Percentiles rank a stretch among this genome's conserved stretches.
phyloP scores from a whole-genome alignment of 1,140 invertebrate species.

The Anastrepha obliqua region DNA sequence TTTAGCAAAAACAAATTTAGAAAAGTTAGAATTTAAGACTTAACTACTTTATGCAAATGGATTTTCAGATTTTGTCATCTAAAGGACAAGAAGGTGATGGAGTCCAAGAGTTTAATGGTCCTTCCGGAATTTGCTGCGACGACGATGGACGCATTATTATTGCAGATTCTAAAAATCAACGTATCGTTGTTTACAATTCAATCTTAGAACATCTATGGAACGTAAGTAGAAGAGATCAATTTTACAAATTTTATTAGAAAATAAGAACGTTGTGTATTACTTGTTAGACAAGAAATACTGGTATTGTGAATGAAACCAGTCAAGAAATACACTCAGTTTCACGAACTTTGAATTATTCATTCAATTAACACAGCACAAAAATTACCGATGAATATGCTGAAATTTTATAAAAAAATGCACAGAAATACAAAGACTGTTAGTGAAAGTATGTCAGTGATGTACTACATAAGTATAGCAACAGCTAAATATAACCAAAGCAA shows the following conservation, averaged over 20 bases:
- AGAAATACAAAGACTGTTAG: no score
- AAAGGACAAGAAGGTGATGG: constrained; percentile 83
- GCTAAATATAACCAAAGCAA: no score
- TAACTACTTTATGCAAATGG: constrained; percentile 50
- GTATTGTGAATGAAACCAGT: no score
- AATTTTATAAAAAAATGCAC: no score
- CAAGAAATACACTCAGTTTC: no score
- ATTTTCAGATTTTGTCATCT: constrained; percentile 77
- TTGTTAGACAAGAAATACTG: no score
- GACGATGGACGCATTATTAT: constrained; percentile 91
- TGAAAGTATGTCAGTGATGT: no score
- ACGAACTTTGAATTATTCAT: no score
- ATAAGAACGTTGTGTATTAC: no score
- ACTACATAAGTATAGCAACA: no score
- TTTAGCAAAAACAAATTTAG: not conserved
- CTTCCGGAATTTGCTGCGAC: constrained; percentile 92
- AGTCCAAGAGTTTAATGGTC: constrained; percentile 86
- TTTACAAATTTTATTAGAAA: not conserved
- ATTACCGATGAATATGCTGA: no score
- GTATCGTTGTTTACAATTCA: constrained; percentile 83
- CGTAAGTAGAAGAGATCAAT: constrained; percentile 71
- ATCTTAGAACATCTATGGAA: constrained; percentile 78
- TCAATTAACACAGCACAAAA: no score
- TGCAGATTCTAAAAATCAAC: constrained; percentile 92
- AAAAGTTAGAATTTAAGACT: not conserved